Conservation (phyloP, 2,113 vertebrate species). For the Acrocephalus kingi region DNA sequence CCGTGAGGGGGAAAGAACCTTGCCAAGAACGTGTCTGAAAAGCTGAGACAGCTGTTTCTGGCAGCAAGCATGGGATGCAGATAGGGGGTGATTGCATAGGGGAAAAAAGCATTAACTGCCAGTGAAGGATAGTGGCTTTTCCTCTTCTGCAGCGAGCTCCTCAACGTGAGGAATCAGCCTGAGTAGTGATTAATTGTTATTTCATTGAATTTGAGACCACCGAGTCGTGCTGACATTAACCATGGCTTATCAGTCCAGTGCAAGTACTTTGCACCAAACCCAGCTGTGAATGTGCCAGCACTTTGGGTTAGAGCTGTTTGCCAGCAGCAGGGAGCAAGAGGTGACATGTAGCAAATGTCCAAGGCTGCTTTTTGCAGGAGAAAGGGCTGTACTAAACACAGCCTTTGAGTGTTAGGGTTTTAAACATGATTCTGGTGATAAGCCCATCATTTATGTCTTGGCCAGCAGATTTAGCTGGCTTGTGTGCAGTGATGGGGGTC, state of each 20-base stretch:
- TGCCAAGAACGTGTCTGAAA: constrained; percentile 10
- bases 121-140: neutral
- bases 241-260: neutral
- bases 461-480: neutral
- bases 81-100: neutral
- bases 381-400: neutral
- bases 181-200: neutral
- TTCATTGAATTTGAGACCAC: neutral
- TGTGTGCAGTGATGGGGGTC: neutral
- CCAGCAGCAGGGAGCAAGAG: neutral
- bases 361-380: neutral
- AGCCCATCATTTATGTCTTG: neutral
- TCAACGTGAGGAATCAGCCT: neutral
- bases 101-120: neutral
- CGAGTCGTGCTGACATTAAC: neutral
- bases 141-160: neutral
- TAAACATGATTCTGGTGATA: neutral
- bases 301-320: neutral
- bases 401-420: neutral
- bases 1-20: neutral
- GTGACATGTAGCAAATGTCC: neutral
- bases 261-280: neutral
- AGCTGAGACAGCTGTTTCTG: neutral
- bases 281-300: neutral
- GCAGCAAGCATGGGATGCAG: neutral